Evolutionary conservation across 2,797 vertebrate genomes (phyloP).

Genomic region (Eulemur mongoz): DNA sequence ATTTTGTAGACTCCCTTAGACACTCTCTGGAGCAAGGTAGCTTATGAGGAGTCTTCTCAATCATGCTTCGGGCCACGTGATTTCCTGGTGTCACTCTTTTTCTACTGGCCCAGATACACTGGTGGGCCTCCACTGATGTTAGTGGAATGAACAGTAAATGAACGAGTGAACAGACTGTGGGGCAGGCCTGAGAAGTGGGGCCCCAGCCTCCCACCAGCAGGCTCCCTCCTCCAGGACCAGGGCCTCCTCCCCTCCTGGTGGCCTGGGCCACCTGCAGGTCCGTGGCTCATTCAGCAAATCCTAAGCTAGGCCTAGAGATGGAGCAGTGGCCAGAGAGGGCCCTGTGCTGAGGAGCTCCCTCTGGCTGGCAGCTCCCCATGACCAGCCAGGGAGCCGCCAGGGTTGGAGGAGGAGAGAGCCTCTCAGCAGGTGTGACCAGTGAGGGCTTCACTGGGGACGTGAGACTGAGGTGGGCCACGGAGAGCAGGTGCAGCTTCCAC

Average conservation of each 20-base stretch:
- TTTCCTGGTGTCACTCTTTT: rapidly evolving
- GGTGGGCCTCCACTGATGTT: background rate
- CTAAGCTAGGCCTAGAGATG: background rate
- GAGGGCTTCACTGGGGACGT: background rate
- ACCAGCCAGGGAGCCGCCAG: background rate
- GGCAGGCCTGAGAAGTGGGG: background rate
- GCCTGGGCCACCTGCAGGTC: background rate
- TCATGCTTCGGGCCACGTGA: background rate
- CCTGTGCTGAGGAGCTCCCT: too few relatives aligned
- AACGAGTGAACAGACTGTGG: too few relatives aligned
- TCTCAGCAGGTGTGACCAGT: background rate
- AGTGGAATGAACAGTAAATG: background rate
- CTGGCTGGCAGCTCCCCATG: too few relatives aligned
- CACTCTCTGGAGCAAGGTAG: background rate
- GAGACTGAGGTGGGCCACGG: too few relatives aligned
- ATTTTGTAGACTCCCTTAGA: background rate
- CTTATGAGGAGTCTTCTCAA: background rate
- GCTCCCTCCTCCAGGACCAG: background rate
- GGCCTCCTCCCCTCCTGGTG: background rate
- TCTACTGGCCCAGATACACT: background rate
- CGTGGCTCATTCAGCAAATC: background rate
- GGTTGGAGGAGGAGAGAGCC: background rate
- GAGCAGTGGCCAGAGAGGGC: background rate
- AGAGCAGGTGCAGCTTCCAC: background rate
- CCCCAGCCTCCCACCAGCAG: background rate